A percentile compares a stretch with the other conserved stretches of the same genome.
Evolutionary conservation across 2,888 invertebrate species (phyloP).

Genomic region (Melinaea menophilus): DNA sequence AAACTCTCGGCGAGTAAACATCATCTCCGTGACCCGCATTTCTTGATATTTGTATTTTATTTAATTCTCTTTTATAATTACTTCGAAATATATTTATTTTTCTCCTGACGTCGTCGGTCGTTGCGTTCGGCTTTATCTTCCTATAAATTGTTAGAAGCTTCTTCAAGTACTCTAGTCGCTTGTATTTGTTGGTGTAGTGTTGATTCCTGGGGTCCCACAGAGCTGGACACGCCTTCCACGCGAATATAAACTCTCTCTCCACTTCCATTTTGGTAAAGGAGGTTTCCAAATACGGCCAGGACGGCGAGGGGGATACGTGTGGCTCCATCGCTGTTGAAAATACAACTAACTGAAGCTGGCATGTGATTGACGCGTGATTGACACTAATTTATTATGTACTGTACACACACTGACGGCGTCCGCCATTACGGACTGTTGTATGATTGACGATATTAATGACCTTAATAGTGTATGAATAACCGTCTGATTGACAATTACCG

Average conservation of each 20-base stretch:
- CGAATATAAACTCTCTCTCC: slow-evolving; percentile 18
- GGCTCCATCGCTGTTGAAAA: slow-evolving; percentile 1
- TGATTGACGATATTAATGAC: neutral
- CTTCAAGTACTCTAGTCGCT: slow-evolving; percentile 16
- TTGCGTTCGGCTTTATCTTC: slow-evolving; percentile 21
- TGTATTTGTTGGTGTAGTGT: slow-evolving; percentile 24
- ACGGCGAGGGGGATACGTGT: slow-evolving; percentile 1
- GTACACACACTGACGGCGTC: neutral
- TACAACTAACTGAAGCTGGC: slow-evolving; percentile 1
- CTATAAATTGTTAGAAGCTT: slow-evolving; percentile 23
- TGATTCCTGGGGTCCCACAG: slow-evolving; percentile 16
- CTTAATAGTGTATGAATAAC: too few relatives aligned
- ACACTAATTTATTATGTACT: neutral
- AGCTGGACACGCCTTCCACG: slow-evolving; percentile 11
- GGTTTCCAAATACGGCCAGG: slow-evolving; percentile 1
- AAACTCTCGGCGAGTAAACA: slow-evolving; percentile 18
- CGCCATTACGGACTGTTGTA: neutral
- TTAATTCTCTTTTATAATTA: slow-evolving; percentile 28
- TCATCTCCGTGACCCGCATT: slow-evolving; percentile 6
- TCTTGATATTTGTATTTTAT: slow-evolving; percentile 15
- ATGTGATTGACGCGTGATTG: slow-evolving; percentile 3
- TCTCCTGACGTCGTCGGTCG: slow-evolving; percentile 27
- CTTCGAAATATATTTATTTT: slow-evolving; percentile 32
- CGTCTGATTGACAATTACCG: too few relatives aligned
- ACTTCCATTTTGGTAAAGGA: slow-evolving; percentile 7